Conservation (phyloP, 1,140 invertebrate genomes). For the Drosophila prosaltans region DNA sequence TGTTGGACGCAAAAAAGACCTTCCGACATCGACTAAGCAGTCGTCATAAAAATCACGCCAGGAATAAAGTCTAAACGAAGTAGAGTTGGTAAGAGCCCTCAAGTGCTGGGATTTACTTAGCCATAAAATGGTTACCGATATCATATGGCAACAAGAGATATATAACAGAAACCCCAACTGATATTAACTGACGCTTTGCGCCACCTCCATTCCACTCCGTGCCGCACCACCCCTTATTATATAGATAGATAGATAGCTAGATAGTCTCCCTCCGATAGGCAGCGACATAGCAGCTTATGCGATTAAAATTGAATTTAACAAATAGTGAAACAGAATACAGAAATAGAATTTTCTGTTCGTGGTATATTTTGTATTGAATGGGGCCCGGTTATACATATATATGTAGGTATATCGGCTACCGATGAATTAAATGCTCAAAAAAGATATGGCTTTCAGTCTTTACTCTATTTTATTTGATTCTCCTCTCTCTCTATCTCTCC, state of each 20-base stretch:
- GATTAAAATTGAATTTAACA: slow-evolving; percentile 80
- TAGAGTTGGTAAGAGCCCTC: slow-evolving; percentile 39
- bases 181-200: slow-evolving; percentile 55
- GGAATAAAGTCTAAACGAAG: slow-evolving; percentile 6
- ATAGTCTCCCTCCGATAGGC: slow-evolving; percentile 63
- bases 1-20: slow-evolving; percentile 27
- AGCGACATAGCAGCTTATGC: slow-evolving; percentile 74
- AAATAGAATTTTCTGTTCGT: slow-evolving; percentile 52
- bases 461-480: too few relatives aligned
- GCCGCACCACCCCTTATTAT: background rate
- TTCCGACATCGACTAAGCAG: slow-evolving; percentile 45
- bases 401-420: background rate
- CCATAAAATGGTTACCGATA: slow-evolving; percentile 62
- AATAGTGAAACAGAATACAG: slow-evolving; percentile 41
- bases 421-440: slow-evolving; percentile 57
- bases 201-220: background rate
- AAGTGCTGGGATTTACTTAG: slow-evolving; percentile 81
- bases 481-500: too few relatives aligned
- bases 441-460: slow-evolving; percentile 51
- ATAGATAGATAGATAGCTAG: slow-evolving; percentile 58
- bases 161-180: slow-evolving; percentile 27
- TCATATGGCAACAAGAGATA: background rate
- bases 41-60: slow-evolving; percentile 78
- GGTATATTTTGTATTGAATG: background rate
- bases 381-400: too few relatives aligned